Evolutionary conservation across 2,797 vertebrate species (phyloP), one percentile per base, ranked within the genome.

Genomic region (Otus scops): DNA sequence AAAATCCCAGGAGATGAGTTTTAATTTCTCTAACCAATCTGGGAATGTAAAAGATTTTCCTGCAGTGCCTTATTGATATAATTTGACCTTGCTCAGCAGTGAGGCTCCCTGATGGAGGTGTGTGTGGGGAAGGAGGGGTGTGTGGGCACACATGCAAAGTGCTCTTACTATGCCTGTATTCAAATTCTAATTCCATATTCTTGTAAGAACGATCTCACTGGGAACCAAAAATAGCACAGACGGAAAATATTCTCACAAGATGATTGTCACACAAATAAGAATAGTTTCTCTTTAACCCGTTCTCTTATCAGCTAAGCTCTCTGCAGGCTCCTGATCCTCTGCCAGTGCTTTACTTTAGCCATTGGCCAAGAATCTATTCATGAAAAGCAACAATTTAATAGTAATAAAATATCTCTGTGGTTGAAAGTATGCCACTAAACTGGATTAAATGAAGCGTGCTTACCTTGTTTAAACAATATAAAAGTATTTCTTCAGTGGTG

Each of bases 161-260:
- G 88, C 93, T 95, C 61, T 91, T 91, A 78, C 90, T 85, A 63
- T 88, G 93, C 75, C 92, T 88, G 71, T 92, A 95, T 97, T 96
- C 94, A 95, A 91, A 97, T 95, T 97, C 95, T 95, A 75, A 92
- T 93, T 93, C 95, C 95, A 85, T 97, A 81, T 97, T 95, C 94
- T 93, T 79, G 75, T 71, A 95, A 50, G 81, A 96, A 90, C 48
- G 20, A 96, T 94, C 90, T 94, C 88, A 73, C 86, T 91, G 75
- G 73, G 64, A 97, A 85, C 92, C 96, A 97, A 95, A 97, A 97
- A 95, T 97, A 97, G 96, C 94, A 69, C 93, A 95, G 95, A 91
- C 9, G 1, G 95, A 93, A 96, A 95, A 96, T 95, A 95, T 59
- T 93, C 96, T 96, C 75, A 69, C 60, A 87, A 91, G 94, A 94